phyloP scores from a whole-genome alignment of 2,113 vertebrate genomes.

The Cyphomyrus plagiostoma region DNA sequence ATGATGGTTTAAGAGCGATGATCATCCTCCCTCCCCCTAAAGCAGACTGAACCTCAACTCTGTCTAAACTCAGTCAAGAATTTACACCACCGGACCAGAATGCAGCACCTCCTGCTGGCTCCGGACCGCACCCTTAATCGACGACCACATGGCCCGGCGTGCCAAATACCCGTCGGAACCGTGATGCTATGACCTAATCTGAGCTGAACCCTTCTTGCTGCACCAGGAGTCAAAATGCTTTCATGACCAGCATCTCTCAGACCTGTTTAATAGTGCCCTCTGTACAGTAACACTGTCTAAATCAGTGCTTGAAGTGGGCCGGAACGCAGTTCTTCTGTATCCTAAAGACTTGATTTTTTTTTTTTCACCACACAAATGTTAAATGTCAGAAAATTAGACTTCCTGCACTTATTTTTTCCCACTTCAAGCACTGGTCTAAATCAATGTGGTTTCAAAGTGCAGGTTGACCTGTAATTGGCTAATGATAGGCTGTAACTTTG shows the following conservation, averaged over 20 bases:
- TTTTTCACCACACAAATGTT: no score
- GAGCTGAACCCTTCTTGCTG: neutral
- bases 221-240: neutral
- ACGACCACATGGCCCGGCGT: neutral
- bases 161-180: neutral
- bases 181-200: neutral
- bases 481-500: neutral
- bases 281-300: neutral
- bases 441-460: neutral
- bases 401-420: no score
- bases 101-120: neutral
- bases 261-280: neutral
- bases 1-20: neutral
- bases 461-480: neutral
- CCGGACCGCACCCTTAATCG: neutral
- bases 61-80: neutral
- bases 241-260: neutral
- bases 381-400: no score
- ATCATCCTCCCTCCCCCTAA: neutral
- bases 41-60: neutral
- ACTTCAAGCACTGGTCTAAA: neutral
- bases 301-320: no score
- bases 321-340: no score
- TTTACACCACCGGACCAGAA: neutral
- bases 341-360: no score